Evolutionary conservation across 2,797 vertebrate genomes (phyloP).

Genomic region (Labeo calbasu): DNA sequence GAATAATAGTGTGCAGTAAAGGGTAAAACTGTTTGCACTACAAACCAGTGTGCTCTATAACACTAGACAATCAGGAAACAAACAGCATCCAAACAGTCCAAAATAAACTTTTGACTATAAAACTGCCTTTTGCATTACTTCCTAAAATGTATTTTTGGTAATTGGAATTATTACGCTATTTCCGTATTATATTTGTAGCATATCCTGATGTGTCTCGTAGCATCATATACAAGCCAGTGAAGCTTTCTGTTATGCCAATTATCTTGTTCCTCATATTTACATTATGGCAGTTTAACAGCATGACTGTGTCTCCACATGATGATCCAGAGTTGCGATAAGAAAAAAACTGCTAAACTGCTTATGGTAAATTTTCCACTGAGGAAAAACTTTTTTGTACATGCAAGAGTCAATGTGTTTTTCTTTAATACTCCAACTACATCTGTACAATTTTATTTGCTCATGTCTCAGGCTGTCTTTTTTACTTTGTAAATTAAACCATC

Average conservation of each 20-base stretch:
- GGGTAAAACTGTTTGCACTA: too few relatives aligned
- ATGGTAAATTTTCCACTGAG: neutral
- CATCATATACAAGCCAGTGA: neutral
- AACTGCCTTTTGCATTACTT: neutral
- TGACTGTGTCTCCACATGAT: neutral
- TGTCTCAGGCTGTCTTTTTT: neutral
- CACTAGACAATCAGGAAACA: neutral
- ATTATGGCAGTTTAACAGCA: neutral
- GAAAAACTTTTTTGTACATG: too few relatives aligned
- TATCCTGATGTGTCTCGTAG: neutral
- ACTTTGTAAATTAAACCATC: neutral
- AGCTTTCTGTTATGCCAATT: neutral
- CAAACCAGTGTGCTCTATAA: neutral
- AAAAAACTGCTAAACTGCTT: neutral
- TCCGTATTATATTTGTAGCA: neutral
- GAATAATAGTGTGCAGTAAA: too few relatives aligned
- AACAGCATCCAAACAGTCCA: constrained; percentile 1
- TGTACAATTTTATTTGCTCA: neutral
- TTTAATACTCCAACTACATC: neutral
- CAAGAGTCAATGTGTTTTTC: neutral
- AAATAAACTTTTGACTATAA: neutral
- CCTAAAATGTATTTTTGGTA: neutral
- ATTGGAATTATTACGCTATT: neutral
- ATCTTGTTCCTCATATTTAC: neutral
- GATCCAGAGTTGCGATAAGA: neutral